Evolutionary conservation across 2,797 vertebrate genomes (phyloP).

Genomic region (Eospalax fontanierii): DNA sequence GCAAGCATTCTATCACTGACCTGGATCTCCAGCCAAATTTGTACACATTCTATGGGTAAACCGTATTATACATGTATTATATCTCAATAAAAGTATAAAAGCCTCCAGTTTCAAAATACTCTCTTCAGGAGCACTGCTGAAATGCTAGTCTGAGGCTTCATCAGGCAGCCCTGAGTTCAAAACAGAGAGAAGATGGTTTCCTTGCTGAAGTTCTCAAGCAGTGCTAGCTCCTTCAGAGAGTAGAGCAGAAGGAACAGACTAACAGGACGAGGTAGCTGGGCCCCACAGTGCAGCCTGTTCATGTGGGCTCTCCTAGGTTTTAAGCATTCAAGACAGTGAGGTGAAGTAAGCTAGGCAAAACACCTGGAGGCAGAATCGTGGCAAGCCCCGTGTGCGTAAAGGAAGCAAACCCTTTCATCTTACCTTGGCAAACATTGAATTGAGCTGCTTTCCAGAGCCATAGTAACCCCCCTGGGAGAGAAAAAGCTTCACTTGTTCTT

Average conservation of each 20-base stretch:
- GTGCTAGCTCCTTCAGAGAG: constrained; percentile 26
- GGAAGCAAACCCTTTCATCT: constrained; percentile 58
- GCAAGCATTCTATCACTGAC: not conserved
- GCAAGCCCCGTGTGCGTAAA: constrained; percentile 26
- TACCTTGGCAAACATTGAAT: constrained; percentile 99
- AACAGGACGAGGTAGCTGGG: not conserved
- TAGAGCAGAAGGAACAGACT: constrained; percentile 28
- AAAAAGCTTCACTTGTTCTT: constrained; percentile 99
- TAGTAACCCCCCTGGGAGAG: constrained; percentile 99
- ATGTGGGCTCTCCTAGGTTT: constrained; percentile 5
- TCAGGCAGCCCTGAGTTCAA: not conserved
- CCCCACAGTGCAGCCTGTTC: not conserved
- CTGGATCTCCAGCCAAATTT: not conserved
- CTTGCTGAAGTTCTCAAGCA: not conserved
- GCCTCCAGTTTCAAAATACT: constrained; percentile 41
- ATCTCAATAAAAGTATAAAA: constrained; percentile 35
- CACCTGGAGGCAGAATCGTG: constrained; percentile 26
- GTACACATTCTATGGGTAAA: constrained; percentile 35
- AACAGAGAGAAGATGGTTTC: constrained; percentile 44
- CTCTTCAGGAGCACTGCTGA: not conserved
- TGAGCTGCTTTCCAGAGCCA: constrained; percentile 98
- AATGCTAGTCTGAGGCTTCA: constrained; percentile 23
- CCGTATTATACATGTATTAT: not conserved
- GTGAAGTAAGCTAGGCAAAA: constrained; percentile 22
- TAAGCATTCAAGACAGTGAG: constrained; percentile 27